Conservation (phyloP, 2,888 invertebrate genomes). For the Dynastes grantii region DNA sequence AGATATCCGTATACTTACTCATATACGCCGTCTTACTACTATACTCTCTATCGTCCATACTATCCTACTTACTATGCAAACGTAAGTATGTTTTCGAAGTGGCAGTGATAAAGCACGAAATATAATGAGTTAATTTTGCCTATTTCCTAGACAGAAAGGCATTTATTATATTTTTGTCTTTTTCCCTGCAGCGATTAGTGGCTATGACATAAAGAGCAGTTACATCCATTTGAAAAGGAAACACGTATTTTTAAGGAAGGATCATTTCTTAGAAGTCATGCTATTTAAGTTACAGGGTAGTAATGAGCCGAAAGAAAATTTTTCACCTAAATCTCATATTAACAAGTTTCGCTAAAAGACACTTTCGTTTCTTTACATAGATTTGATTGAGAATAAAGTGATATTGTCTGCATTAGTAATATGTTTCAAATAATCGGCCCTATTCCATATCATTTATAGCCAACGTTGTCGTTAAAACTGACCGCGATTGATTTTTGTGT, state of each 20-base stretch:
- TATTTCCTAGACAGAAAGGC: background rate
- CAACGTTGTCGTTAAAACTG: too few relatives aligned
- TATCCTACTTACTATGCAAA: conserved; percentile 52
- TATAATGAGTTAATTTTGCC: conserved; percentile 30
- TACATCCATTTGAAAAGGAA: conserved; percentile 37
- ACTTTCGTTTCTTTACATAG: too few relatives aligned
- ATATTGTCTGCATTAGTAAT: too few relatives aligned
- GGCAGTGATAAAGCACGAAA: conserved; percentile 48
- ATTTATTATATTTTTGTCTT: conserved; percentile 49
- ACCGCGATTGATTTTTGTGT: too few relatives aligned
- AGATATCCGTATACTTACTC: conserved; percentile 53
- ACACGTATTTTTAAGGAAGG: conserved; percentile 47
- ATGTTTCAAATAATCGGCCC: too few relatives aligned
- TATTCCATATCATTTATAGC: too few relatives aligned
- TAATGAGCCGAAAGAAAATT: too few relatives aligned
- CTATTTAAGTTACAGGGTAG: too few relatives aligned
- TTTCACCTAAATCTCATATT: too few relatives aligned
- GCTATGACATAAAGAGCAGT: conserved; percentile 26
- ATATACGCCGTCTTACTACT: conserved; percentile 53
- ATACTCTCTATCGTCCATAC: conserved; percentile 53
- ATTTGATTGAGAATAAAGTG: too few relatives aligned
- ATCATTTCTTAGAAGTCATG: conserved; percentile 12
- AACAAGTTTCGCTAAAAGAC: too few relatives aligned
- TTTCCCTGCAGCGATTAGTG: conserved; percentile 37
- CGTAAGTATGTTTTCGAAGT: conserved; percentile 49